Evolutionary conservation across 2,113 vertebrate genomes (phyloP).

Genomic region (Rhegmatorhina hoffmannsi): DNA sequence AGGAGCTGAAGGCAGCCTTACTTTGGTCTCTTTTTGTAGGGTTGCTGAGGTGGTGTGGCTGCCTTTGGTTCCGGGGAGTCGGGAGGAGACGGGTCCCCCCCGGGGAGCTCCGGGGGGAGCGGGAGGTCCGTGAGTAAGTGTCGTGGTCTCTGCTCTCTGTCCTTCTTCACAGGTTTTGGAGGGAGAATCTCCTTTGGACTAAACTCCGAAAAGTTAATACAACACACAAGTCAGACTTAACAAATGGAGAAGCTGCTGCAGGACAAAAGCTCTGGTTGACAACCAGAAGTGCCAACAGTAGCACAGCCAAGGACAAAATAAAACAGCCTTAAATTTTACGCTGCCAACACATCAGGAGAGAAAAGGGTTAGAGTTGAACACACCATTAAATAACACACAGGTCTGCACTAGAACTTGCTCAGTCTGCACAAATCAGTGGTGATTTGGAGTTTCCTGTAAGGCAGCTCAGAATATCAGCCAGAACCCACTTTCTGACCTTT

Average conservation of each 20-base stretch:
- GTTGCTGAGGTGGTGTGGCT: slow-evolving; percentile 81
- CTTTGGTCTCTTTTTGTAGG: slow-evolving; percentile 99
- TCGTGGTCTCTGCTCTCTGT: slow-evolving; percentile 88
- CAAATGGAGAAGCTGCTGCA: neutral
- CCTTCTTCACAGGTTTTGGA: slow-evolving; percentile 86
- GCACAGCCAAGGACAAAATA: neutral
- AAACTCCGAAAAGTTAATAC: slow-evolving; percentile 66
- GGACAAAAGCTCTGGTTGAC: neutral
- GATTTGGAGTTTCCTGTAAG: neutral
- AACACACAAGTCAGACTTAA: slow-evolving; percentile 16
- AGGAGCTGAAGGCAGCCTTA: slow-evolving; percentile 61
- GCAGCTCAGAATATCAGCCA: neutral
- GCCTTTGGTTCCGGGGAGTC: slow-evolving; percentile 89
- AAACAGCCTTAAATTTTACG: neutral
- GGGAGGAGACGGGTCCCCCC: slow-evolving; percentile 89
- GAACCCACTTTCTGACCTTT: neutral
- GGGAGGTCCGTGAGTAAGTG: slow-evolving; percentile 93
- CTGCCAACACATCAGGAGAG: neutral
- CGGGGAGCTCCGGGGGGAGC: slow-evolving; percentile 88
- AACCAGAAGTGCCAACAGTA: neutral
- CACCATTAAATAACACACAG: neutral
- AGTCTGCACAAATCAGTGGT: neutral
- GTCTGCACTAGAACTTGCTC: neutral
- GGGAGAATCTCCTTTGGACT: slow-evolving; percentile 92
- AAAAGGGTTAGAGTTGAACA: neutral